phyloP scores from a whole-genome alignment of 2,113 vertebrate species.

The Dolichallabes microphthalmus region DNA sequence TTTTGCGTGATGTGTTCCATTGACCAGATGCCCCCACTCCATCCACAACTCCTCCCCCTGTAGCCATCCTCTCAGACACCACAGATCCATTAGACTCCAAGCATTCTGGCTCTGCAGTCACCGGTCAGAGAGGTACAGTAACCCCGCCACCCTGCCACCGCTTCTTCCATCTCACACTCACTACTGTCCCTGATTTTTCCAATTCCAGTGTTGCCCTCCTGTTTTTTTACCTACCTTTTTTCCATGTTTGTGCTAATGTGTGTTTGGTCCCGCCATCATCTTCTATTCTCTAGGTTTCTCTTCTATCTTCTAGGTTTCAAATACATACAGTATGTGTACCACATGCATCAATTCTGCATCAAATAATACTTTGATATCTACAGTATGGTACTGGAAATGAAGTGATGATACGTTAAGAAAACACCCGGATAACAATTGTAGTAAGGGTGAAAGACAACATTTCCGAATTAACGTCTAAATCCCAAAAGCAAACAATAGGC shows the following conservation, averaged over 20 bases:
- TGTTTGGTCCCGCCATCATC: background rate
- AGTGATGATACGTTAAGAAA: background rate
- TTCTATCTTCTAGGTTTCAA: too few species aligned
- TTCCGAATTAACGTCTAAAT: background rate
- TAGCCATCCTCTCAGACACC: constrained; percentile 90
- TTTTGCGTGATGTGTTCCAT: constrained; percentile 73
- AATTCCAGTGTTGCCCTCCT: background rate
- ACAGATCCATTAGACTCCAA: constrained; percentile 87
- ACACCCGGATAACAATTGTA: background rate
- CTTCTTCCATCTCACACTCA: constrained; percentile 1
- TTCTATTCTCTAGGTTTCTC: too few species aligned
- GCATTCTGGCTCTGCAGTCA: constrained; percentile 84
- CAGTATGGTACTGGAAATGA: background rate
- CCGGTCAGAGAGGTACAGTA: constrained; percentile 91
- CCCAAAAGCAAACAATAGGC: background rate
- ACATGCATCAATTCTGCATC: background rate
- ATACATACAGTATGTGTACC: background rate
- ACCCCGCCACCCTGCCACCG: constrained; percentile 35
- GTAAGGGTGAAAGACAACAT: background rate
- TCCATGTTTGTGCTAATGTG: constrained; percentile 1
- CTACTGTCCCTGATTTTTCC: background rate
- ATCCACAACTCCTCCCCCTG: constrained; percentile 92
- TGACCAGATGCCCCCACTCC: constrained; percentile 93
- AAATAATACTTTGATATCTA: background rate
- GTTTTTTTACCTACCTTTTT: background rate